Conservation (phyloP, 2,113 vertebrate genomes). For the Osmerus eperlanus region DNA sequence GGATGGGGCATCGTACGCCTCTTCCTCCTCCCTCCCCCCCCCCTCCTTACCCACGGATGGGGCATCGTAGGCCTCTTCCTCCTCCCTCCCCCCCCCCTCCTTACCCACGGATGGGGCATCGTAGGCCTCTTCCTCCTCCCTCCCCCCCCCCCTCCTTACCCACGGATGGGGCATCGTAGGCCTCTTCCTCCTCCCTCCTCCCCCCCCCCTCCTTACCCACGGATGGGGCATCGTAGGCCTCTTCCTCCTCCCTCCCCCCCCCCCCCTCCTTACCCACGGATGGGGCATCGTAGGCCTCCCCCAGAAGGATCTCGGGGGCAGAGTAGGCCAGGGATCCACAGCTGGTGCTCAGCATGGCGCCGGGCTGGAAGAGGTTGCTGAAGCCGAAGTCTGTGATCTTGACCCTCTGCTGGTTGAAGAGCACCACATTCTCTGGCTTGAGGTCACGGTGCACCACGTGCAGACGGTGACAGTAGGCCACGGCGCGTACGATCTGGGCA, state of each 20-base stretch:
- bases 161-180: neutral
- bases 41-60: neutral
- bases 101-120: slow-evolving; percentile 85
- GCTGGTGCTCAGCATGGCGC: slow-evolving; percentile 85
- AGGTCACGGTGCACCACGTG: slow-evolving; percentile 87
- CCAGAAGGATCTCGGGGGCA: slow-evolving; percentile 83
- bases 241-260: neutral
- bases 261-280: slow-evolving; percentile 78
- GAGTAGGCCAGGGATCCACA: slow-evolving; percentile 87
- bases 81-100: slow-evolving; percentile 23
- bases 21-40: neutral
- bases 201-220: neutral
- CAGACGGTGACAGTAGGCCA: slow-evolving; percentile 85
- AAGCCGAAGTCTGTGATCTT: slow-evolving; percentile 89
- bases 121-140: slow-evolving; percentile 75
- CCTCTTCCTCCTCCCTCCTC: neutral
- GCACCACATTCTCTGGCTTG: slow-evolving; percentile 89
- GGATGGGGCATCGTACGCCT: neutral
- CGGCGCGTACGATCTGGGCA: slow-evolving; percentile 81
- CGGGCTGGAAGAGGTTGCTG: slow-evolving; percentile 85
- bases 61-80: neutral
- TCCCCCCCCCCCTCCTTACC: neutral
- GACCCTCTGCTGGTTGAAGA: slow-evolving; percentile 84
- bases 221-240: neutral
- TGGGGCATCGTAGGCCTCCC: slow-evolving; percentile 84